Evolutionary conservation across 2,113 vertebrate species (phyloP).

Genomic region (Callopanchax toddi): DNA sequence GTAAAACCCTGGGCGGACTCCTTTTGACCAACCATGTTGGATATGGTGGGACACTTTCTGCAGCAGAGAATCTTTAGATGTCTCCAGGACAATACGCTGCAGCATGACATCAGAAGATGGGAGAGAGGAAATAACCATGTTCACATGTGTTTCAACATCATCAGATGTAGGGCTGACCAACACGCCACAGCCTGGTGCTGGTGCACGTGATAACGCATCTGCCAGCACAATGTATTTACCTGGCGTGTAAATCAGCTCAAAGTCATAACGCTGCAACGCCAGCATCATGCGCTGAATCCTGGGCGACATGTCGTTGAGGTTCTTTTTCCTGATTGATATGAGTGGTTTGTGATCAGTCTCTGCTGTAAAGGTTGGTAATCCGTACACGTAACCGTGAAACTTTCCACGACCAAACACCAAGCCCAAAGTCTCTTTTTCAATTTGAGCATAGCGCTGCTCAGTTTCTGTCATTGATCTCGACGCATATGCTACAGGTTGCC

Average conservation of each 20-base stretch:
- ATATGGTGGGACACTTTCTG: neutral
- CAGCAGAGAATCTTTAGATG: neutral
- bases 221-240: neutral
- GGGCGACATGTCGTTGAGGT: neutral
- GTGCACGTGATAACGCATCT: neutral
- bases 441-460: conserved; percentile 3
- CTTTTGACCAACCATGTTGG: neutral
- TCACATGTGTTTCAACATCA: neutral
- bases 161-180: neutral
- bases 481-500: neutral
- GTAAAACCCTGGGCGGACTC: neutral
- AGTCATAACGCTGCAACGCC: neutral
- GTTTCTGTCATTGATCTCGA: neutral
- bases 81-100: neutral
- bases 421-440: conserved; percentile 9
- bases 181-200: neutral
- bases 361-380: conserved; percentile 1
- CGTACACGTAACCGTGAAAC: conserved; percentile 3
- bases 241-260: neutral
- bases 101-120: neutral
- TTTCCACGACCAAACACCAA: conserved; percentile 8
- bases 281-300: conserved; percentile 13
- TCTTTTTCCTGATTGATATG: conserved; percentile 1
- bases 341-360: conserved; percentile 9
- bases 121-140: neutral